These are phyloP conservation scores for Pipa parva DNA, from an alignment of 2,113 vertebrate species.

Conservation along the genomic window DNA sequence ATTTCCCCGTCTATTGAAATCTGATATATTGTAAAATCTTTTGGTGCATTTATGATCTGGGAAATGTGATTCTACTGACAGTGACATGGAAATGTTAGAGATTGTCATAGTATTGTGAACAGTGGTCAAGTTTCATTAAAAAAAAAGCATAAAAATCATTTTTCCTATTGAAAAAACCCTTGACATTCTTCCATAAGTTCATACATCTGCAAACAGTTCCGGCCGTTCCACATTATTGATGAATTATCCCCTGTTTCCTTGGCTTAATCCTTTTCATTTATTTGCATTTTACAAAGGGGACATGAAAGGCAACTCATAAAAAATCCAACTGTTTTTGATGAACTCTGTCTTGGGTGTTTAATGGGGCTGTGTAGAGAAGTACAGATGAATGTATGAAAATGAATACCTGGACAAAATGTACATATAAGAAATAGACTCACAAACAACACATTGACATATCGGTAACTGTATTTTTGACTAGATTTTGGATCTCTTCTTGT, in stretches of 20 bases:
- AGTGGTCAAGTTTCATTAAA: background rate
- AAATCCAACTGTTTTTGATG: conserved; percentile 38
- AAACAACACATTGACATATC: background rate
- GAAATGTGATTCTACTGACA: too few relatives aligned
- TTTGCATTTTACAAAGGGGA: conserved; percentile 39
- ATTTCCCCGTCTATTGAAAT: too few relatives aligned
- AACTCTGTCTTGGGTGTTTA: conserved; percentile 37
- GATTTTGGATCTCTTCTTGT: too few relatives aligned
- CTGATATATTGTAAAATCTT: too few relatives aligned
- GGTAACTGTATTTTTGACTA: too few relatives aligned
- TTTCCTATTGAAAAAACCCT: conserved; percentile 13
- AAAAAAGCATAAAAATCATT: conserved; percentile 20
- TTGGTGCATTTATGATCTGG: too few relatives aligned
- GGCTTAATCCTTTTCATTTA: conserved; percentile 43
- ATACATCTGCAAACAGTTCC: conserved; percentile 43
- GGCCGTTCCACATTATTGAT: conserved; percentile 37
- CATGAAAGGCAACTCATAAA: conserved; percentile 40
- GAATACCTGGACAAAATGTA: conserved; percentile 23
- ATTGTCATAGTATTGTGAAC: conserved; percentile 10
- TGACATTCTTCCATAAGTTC: conserved; percentile 38
- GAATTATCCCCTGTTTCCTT: conserved; percentile 43
- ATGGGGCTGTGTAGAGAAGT: conserved; percentile 28
- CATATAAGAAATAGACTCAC: conserved; percentile 5
- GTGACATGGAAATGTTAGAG: too few relatives aligned
- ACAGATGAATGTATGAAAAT: conserved; percentile 26